Evolutionary conservation across 2,888 invertebrate genomes (phyloP), one percentile per base, ranked within the genome.

Genomic region (Caenorhabditis sulstoni): DNA sequence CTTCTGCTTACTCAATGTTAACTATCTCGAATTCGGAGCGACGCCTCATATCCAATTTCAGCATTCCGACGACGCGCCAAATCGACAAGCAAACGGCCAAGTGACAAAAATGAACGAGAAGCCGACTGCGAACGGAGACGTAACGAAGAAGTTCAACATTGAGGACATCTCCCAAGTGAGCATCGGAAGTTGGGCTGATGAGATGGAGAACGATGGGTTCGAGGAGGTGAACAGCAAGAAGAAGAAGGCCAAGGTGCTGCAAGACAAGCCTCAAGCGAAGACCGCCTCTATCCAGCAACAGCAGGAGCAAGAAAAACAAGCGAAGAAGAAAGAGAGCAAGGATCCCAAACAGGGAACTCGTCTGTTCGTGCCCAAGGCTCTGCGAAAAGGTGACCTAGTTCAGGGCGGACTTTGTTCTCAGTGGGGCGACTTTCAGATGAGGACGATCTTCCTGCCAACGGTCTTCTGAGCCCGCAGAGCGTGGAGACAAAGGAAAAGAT

Each of bases 151-250:
- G 61, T 55, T 35, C 18, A 65, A 73, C 47, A 73, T 73, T 11
- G 64, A 74, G 16, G 59, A 65, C 9, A 44, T 52, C 7, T 16
- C 57, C 0, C 49, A 45, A 12, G 45, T 74, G 39, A 74, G 59
- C 45, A 47, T 65, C 45, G 59, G 41, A 18, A 74, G 59, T 23
- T 65, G 65, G 74, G 74, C 74, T 12, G 68, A 66, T 20, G 74
- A 75, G 18, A 67, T 62, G 47, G 71, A 66, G 16, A 66, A 59
- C 23, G 67, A 67, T 47, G 66, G 59, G 5, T 59, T 66, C 18
- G 49, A 79, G 64, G 64, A 65, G 16, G 76, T 75, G 22, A 55
- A 66, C 44, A 82, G 58, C 49, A 79, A 83, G 64, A 81, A 73
- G 44, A 61, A 68, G 59, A 71, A 74, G 41, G 71, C 53, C 45